phyloP scores from a whole-genome alignment of 2,113 vertebrate genomes.

The Dasyurus viverrinus region DNA sequence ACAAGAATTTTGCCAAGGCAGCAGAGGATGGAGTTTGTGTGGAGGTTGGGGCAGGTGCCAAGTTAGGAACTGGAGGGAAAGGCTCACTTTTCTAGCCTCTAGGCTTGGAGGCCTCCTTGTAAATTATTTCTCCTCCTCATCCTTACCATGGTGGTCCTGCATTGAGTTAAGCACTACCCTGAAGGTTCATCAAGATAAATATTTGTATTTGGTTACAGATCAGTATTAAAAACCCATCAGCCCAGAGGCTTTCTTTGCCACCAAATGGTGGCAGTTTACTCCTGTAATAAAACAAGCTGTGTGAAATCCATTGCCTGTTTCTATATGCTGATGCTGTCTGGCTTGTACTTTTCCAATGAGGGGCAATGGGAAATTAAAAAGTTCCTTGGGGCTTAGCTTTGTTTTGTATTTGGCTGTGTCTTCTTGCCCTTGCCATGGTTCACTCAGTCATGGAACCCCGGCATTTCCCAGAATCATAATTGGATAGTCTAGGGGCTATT shows the following conservation, averaged over 20 bases:
- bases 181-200: constrained; percentile 31
- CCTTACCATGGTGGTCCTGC: background rate
- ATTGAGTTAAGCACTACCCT: background rate
- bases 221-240: constrained; percentile 17
- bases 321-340: background rate
- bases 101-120: background rate
- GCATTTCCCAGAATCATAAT: background rate
- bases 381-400: background rate
- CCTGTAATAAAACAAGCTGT: constrained; percentile 38
- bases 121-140: background rate
- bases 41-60: background rate
- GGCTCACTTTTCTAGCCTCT: background rate
- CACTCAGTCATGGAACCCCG: background rate
- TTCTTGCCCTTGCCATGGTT: background rate
- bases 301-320: background rate
- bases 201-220: constrained; percentile 45
- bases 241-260: background rate
- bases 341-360: background rate
- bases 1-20: background rate
- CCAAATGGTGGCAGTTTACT: background rate
- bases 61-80: too few species aligned
- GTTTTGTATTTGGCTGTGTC: rapidly evolving
- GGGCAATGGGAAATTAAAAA: background rate
- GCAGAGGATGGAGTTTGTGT: background rate
- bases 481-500: background rate